phyloP scores from a whole-genome alignment of 2,888 invertebrate species.

The Leptinotarsa tumamoca region DNA sequence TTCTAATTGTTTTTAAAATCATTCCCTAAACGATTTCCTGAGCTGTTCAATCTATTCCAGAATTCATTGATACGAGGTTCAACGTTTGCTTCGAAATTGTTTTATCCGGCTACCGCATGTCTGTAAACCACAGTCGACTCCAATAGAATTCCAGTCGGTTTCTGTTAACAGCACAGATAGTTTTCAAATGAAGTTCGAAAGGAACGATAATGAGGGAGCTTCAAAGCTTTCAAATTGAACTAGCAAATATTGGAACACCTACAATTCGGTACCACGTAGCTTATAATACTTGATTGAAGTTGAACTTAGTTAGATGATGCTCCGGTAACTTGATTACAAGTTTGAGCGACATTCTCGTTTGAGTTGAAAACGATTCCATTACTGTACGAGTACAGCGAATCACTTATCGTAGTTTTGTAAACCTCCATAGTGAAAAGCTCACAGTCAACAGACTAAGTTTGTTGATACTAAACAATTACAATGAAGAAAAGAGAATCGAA shows the following conservation, averaged over 20 bases:
- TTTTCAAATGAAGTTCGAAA: not conserved
- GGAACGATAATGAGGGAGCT: not conserved
- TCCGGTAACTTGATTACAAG: not conserved
- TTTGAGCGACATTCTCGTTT: not conserved
- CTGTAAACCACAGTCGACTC: not conserved
- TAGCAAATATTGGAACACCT: slow-evolving; percentile 5
- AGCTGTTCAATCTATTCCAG: no score
- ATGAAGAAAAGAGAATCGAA: no score
- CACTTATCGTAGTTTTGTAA: no score
- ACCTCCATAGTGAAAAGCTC: no score
- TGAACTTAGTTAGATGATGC: slow-evolving; percentile 5
- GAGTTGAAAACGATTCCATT: not conserved
- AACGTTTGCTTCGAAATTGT: not conserved
- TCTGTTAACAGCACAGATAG: not conserved
- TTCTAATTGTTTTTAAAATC: no score
- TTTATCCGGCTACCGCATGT: not conserved
- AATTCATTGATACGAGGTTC: not conserved
- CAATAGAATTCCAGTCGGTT: not conserved
- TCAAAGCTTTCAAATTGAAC: slow-evolving; percentile 7
- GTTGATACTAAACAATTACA: no score
- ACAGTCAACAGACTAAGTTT: no score
- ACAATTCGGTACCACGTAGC: not conserved
- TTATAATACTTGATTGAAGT: slow-evolving; percentile 8
- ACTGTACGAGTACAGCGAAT: no score
- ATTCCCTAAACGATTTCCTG: not conserved